A percentile compares a stretch with the other conserved stretches of the same genome.
phyloP scores from a whole-genome alignment of 2,113 vertebrate species.

The Pogonocichla stellata region DNA sequence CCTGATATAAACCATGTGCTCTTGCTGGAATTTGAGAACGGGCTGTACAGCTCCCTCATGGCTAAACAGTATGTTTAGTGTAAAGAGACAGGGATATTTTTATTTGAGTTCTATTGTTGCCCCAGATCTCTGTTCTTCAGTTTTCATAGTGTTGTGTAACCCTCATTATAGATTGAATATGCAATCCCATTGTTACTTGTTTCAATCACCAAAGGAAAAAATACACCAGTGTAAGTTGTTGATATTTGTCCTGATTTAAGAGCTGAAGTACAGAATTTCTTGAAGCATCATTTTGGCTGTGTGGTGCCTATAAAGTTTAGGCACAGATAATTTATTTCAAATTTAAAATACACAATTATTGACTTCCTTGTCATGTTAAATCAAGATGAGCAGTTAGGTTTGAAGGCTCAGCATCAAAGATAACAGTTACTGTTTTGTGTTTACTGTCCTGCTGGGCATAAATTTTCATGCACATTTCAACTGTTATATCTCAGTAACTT shows the following conservation, averaged over 20 bases:
- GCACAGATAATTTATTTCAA: neutral
- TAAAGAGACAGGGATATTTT: slow-evolving; percentile 13
- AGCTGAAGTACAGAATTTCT: neutral
- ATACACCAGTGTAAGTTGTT: neutral
- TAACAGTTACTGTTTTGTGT: neutral
- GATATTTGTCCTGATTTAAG: neutral
- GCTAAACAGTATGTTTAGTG: slow-evolving; percentile 11
- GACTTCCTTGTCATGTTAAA: neutral
- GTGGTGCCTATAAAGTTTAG: neutral
- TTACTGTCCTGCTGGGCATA: neutral
- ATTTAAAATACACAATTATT: neutral
- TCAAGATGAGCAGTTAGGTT: neutral
- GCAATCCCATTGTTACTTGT: neutral
- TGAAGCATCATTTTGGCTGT: neutral
- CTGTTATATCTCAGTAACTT: neutral
- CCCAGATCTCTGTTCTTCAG: neutral
- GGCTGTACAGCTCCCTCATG: slow-evolving; percentile 35
- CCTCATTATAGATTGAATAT: neutral
- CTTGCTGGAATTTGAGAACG: slow-evolving; percentile 53
- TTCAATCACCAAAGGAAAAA: neutral
- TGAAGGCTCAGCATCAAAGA: neutral
- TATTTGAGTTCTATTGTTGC: neutral
- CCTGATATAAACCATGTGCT: slow-evolving; percentile 48
- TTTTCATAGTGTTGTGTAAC: neutral
- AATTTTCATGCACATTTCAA: neutral